Evolutionary conservation across 1,140 invertebrate species (phyloP), one percentile per base, ranked within the genome.

Genomic region (Ceratosolen solmsi): DNA sequence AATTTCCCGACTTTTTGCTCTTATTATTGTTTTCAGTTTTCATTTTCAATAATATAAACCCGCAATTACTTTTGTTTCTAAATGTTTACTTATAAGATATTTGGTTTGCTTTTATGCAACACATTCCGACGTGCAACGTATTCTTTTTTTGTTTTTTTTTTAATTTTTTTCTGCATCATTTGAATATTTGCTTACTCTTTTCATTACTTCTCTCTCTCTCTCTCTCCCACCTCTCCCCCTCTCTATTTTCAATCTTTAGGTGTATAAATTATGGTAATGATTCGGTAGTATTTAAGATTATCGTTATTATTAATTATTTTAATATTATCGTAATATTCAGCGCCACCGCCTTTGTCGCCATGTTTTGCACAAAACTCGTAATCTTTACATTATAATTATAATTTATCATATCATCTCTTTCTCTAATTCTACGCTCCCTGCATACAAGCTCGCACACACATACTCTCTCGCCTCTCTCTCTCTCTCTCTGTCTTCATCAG

Each of bases 241-340:
- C 46, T 30, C 79, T 81, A 20, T 82, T 54, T 54, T 60, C 63
- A 22, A 56, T 74, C 36, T 85, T 89, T 89, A 90, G 87, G 88
- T 91, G 90, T 91, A 91, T 91, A 91, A 91, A 91, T 91, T 91
- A 91, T 90, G 89, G 89, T 91, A 90, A 91, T 91, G 89, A 89
- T 91, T 90, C 89, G 87, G 86, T 90, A 91, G 86, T 88, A 90
- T 87, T 89, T 89, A 87, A 86, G 86, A 87, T 86, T 82, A 83
- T 86, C 82, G 68, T 84, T 84, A 85, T 83, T 84, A 86, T 86
- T 80, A 85, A 82, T 85, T 85, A 85, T 81, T 86, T 85, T 86
- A 85, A 87, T 85, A 75, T 85, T 85, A 85, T 85, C 84, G 82
- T 86, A 79, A 85, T 85, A 85, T 86, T 84, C 80, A 84, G 84